Conservation (phyloP, 2,888 invertebrate species). For the Caenorhabditis sp. region DNA sequence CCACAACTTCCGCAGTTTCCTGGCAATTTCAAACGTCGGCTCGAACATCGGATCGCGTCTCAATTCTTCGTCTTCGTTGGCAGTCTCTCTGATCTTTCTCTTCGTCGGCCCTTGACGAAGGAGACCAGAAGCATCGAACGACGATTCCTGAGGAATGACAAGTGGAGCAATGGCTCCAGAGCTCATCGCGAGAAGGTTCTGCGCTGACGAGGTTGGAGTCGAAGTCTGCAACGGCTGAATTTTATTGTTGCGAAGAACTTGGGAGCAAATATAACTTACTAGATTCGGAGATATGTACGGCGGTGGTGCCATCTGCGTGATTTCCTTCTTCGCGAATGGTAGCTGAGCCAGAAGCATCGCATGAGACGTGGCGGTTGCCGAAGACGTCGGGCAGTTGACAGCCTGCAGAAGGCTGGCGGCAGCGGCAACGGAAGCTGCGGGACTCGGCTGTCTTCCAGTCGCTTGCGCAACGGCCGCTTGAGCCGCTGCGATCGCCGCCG, state of each 20-base stretch:
- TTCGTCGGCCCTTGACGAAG: not conserved
- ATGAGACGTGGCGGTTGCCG: not conserved
- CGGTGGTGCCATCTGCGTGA: not conserved
- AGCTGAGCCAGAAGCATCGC: constrained; percentile 18
- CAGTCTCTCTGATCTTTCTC: not conserved
- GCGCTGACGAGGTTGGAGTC: not conserved
- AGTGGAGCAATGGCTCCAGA: too few species aligned
- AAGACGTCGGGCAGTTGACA: not conserved
- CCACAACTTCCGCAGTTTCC: constrained; percentile 28
- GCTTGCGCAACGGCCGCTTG: constrained; percentile 1
- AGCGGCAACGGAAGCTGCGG: constrained; percentile 1
- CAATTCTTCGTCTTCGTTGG: not conserved
- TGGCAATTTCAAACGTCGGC: constrained; percentile 29
- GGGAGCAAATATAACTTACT: not conserved
- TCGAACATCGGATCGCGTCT: constrained; percentile 26
- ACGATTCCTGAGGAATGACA: too few species aligned
- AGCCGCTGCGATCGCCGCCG: constrained; percentile 12
- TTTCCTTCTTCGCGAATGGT: not conserved
- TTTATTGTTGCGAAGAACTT: not conserved
- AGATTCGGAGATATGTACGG: constrained; percentile 7
- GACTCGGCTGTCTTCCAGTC: not conserved
- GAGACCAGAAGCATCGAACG: too few species aligned
- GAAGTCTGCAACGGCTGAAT: constrained; percentile 13
- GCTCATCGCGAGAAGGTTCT: not conserved
- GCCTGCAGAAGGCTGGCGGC: not conserved